Conservation (phyloP, 2,797 vertebrate genomes). For the Protosalanx chinensis region DNA sequence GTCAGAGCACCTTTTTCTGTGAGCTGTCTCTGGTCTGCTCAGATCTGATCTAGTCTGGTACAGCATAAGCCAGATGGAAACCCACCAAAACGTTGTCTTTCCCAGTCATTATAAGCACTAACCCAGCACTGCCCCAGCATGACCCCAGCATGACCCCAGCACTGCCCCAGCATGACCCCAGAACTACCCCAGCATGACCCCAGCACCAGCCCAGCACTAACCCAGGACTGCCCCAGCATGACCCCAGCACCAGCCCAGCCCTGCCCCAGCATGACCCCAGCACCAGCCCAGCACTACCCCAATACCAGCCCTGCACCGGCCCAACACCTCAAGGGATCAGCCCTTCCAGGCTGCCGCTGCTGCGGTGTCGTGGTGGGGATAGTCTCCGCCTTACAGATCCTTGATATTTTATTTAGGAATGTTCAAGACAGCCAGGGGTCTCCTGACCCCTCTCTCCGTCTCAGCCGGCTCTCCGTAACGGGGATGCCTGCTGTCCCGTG, state of each 20-base stretch:
- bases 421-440: constrained; percentile 49
- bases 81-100: constrained; percentile 37
- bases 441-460: constrained; percentile 32
- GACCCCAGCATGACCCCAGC: constrained; percentile 45
- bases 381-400: constrained; percentile 61
- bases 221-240: constrained; percentile 18
- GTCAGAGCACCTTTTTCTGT: constrained; percentile 73
- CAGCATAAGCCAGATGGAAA: not conserved
- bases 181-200: constrained; percentile 31
- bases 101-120: constrained; percentile 62
- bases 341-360: constrained; percentile 29
- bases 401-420: constrained; percentile 75
- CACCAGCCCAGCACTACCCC: too few relatives aligned
- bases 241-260: too few relatives aligned
- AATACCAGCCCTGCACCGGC: not conserved
- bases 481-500: constrained; percentile 45
- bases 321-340: constrained; percentile 22
- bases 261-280: too few relatives aligned
- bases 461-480: constrained; percentile 56
- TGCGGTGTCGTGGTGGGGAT: constrained; percentile 43
- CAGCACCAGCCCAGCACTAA: constrained; percentile 52
- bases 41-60: not conserved
- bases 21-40: constrained; percentile 52
- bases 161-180: not conserved
- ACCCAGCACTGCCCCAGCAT: constrained; percentile 2